phyloP scores from a whole-genome alignment of 2,888 invertebrate genomes.

The Macrophya annulata region DNA sequence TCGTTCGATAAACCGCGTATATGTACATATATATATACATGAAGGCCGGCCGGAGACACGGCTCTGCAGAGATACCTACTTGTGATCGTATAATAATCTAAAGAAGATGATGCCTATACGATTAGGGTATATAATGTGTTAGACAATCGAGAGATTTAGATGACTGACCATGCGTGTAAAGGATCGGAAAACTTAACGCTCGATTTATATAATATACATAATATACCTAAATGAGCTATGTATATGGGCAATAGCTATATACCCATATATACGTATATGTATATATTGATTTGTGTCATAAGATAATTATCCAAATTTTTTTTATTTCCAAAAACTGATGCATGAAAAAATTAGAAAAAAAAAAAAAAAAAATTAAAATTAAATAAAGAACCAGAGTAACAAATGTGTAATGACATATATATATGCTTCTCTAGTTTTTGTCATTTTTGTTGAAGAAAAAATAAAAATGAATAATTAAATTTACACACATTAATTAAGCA shows the following conservation, averaged over 20 bases:
- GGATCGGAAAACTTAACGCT: slow-evolving; percentile 27
- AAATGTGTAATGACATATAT: too few species aligned
- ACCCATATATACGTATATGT: too few species aligned
- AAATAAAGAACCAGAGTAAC: too few species aligned
- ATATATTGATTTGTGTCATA: too few species aligned
- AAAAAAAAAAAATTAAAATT: too few species aligned
- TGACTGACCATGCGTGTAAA: slow-evolving; percentile 46
- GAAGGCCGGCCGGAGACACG: slow-evolving; percentile 30
- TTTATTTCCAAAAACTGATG: too few species aligned
- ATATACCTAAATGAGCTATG: too few species aligned
- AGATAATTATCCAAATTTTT: too few species aligned
- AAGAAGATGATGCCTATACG: slow-evolving; percentile 8
- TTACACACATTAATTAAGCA: neutral
- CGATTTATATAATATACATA: neutral
- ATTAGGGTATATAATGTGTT: slow-evolving; percentile 30
- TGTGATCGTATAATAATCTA: slow-evolving; percentile 3
- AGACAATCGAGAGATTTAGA: slow-evolving; percentile 45
- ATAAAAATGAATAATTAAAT: neutral
- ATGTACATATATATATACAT: neutral
- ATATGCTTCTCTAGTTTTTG: too few species aligned
- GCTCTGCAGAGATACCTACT: neutral
- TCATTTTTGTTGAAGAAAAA: too few species aligned
- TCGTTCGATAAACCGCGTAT: slow-evolving; percentile 11
- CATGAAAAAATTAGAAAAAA: too few species aligned
- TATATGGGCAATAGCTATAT: neutral